Base-by-base conservation (phyloP, 2,888 invertebrate species). In the Eulithis prunata region DNA sequence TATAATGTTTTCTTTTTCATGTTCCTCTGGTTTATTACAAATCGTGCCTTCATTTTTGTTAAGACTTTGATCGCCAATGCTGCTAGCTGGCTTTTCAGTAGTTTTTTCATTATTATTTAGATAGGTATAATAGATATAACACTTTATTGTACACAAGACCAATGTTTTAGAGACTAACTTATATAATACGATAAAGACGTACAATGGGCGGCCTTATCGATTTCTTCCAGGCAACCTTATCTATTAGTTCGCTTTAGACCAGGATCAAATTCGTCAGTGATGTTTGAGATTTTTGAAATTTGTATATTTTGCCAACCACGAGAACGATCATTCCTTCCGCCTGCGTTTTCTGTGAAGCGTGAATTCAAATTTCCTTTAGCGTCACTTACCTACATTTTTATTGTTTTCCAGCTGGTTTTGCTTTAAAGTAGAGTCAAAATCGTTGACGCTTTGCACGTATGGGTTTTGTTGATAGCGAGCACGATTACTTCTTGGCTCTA, bases 1-100 rank as follows among this genome's bases (percentile, higher is more conserved):
- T 14, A 68, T 21, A 55, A 57, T 60, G 6, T 51, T 53, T 4
- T 4, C 14, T 57, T 56, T 43, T 57, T 11, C 4, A 38, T n/a
- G 12, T 13, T 57, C 47, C 3, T 10, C 12, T 57, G 57, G 10
- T 41, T 41, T 57, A 52, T 11, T 57, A 56, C 21, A 7, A 21
- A n/a, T 52, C 8, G 43, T 10, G 2, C 47, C 13, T 28, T 45
- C 6, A 32, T 43, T 41, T 41, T 41, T 51, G 28, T 38, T 32
- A 38, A 8, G 7, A 10, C 32, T 6, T 7, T 13, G 36, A 13
- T 53, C 36, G 8, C 36, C 7, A 13, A 38, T 3, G 4, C 38
- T 14, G 14, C 13, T 47, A 1, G 38, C 13, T 53, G 38, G 3
- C 1, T 2, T n/a, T 53, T 38, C n/a, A 38, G 38, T 3, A 38